Evolutionary conservation across 2,888 invertebrate species (phyloP).

Genomic region (Scaeva pyrastri): DNA sequence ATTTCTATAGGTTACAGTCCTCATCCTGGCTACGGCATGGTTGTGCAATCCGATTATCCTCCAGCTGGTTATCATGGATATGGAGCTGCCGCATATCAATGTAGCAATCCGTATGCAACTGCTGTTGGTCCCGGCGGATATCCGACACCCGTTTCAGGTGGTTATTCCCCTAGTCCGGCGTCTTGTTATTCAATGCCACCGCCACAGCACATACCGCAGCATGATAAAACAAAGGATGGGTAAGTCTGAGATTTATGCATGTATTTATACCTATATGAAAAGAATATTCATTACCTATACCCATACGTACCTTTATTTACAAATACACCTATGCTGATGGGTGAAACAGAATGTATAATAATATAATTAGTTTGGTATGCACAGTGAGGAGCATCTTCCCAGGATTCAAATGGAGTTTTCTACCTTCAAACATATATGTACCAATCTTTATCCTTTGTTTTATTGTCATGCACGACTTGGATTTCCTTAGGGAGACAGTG

Average conservation of each 20-base stretch:
- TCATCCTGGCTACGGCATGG: slow-evolving; percentile 93
- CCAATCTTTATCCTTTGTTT: background rate
- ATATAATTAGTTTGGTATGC: slow-evolving; percentile 53
- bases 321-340: background rate
- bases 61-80: slow-evolving; percentile 90
- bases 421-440: background rate
- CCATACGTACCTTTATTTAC: no score
- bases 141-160: slow-evolving; percentile 89
- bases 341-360: no score
- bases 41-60: slow-evolving; percentile 92
- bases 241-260: slow-evolving; percentile 78
- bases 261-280: slow-evolving; percentile 33
- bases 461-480: slow-evolving; percentile 75
- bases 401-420: background rate
- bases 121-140: slow-evolving; percentile 85
- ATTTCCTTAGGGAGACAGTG: slow-evolving; percentile 51
- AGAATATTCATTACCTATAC: slow-evolving; percentile 20
- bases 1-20: slow-evolving; percentile 91
- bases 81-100: slow-evolving; percentile 87
- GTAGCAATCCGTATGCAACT: slow-evolving; percentile 84
- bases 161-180: slow-evolving; percentile 88
- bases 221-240: slow-evolving; percentile 88
- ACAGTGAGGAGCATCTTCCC: slow-evolving; percentile 32
- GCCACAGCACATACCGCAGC: slow-evolving; percentile 90
- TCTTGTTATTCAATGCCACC: slow-evolving; percentile 95